Conservation (phyloP, 2,888 invertebrate species). For the Scaptodrosophila latifasciaeformis region DNA sequence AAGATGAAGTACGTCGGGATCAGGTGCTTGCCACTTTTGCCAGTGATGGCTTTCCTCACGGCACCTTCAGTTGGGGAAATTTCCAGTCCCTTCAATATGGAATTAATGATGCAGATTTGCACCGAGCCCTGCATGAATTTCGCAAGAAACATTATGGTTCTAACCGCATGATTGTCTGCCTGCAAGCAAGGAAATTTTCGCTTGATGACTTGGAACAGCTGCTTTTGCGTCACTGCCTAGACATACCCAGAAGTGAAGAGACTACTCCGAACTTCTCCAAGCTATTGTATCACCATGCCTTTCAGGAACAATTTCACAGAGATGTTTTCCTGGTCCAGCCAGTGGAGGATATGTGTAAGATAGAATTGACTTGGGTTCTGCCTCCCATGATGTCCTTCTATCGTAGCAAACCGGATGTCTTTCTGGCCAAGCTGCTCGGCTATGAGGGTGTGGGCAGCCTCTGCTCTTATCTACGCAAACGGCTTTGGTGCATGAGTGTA, state of each 20-base stretch:
- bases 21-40: slow-evolving; percentile 85
- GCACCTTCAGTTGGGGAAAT: slow-evolving; percentile 92
- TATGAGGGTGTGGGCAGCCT: slow-evolving; percentile 91
- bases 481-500: slow-evolving; percentile 85
- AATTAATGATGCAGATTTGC: slow-evolving; percentile 81
- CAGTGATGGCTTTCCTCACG: slow-evolving; percentile 80
- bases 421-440: slow-evolving; percentile 85
- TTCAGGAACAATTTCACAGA: slow-evolving; percentile 62
- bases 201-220: slow-evolving; percentile 70
- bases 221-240: slow-evolving; percentile 79
- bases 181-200: slow-evolving; percentile 80
- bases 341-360: slow-evolving; percentile 82
- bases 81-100: slow-evolving; percentile 82
- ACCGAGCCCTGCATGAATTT: slow-evolving; percentile 84
- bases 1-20: slow-evolving; percentile 84
- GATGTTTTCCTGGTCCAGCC: slow-evolving; percentile 83
- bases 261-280: slow-evolving; percentile 78
- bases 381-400: slow-evolving; percentile 68
- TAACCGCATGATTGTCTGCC: slow-evolving; percentile 89
- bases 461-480: slow-evolving; percentile 83
- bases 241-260: slow-evolving; percentile 81
- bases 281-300: slow-evolving; percentile 70
- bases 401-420: slow-evolving; percentile 77
- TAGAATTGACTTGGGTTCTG: slow-evolving; percentile 75
- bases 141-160: slow-evolving; percentile 87